Conservation (phyloP, 1,140 invertebrate species). For the Trypoxylus dichotomus region DNA sequence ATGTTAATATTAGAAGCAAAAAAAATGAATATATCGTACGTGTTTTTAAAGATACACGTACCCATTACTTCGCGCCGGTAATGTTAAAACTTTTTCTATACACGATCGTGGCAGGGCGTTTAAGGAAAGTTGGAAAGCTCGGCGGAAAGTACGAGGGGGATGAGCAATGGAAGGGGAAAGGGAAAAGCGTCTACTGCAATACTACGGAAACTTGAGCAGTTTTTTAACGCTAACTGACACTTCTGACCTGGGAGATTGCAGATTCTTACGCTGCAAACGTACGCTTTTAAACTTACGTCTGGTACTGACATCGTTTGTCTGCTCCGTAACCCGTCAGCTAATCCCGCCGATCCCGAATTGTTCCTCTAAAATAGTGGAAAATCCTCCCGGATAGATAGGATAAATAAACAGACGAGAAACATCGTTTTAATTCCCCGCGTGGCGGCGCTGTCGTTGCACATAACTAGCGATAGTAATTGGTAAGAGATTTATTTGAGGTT, state of each 20-base stretch:
- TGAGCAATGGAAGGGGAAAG: background rate
- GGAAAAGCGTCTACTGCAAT: background rate
- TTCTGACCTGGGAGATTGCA: slow-evolving; percentile 7
- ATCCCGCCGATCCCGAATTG: background rate
- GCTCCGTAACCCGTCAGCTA: background rate
- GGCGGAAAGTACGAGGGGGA: too few species aligned
- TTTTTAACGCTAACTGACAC: slow-evolving; percentile 15
- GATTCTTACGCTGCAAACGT: background rate
- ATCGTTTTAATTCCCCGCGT: too few species aligned
- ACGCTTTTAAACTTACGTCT: background rate
- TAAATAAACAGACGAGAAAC: background rate
- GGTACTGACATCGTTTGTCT: background rate
- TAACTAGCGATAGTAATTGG: too few species aligned
- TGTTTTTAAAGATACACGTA: too few species aligned
- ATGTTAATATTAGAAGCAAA: too few species aligned
- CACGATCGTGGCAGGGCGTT: background rate
- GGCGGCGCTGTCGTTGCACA: too few species aligned
- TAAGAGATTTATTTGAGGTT: too few species aligned
- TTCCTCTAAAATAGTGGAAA: background rate
- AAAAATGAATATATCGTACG: too few species aligned
- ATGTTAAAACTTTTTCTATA: background rate
- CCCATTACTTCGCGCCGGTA: too few species aligned
- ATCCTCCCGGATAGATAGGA: background rate
- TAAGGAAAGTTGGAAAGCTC: background rate
- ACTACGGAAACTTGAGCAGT: background rate